Conservation (phyloP, 2,797 vertebrate genomes). For the Vireo griseus region DNA sequence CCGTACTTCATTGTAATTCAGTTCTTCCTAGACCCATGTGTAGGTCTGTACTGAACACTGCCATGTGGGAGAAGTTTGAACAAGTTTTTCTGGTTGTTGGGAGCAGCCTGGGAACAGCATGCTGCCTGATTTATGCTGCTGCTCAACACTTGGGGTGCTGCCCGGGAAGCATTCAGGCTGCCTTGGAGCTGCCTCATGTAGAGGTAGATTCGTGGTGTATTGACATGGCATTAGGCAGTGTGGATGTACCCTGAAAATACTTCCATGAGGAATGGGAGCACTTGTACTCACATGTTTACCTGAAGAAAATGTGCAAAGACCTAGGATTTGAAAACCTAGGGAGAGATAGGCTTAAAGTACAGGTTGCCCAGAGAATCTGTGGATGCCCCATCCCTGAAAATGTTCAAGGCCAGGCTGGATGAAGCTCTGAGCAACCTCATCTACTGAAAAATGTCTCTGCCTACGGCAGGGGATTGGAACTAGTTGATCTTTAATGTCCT, state of each 20-base stretch:
- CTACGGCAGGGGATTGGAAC: neutral
- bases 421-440: neutral
- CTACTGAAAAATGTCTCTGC: neutral
- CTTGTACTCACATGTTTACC: neutral
- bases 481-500: neutral
- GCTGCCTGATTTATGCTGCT: neutral
- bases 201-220: fast-evolving
- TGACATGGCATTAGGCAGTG: fast-evolving
- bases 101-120: neutral
- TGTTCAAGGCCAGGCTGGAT: neutral
- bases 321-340: neutral
- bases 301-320: neutral
- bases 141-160: neutral
- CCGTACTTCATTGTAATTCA: neutral
- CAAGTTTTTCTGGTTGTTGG: slow-evolving; percentile 52
- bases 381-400: neutral
- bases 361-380: neutral
- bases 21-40: neutral
- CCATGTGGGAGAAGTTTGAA: neutral
- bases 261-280: neutral
- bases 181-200: neutral
- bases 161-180: neutral
- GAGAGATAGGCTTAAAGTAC: neutral
- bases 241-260: neutral
- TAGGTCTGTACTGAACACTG: neutral